A percentile compares a stretch with the other conserved stretches of the same genome.
phyloP scores from a whole-genome alignment of 2,888 invertebrate species.

The Stenurella melanura region DNA sequence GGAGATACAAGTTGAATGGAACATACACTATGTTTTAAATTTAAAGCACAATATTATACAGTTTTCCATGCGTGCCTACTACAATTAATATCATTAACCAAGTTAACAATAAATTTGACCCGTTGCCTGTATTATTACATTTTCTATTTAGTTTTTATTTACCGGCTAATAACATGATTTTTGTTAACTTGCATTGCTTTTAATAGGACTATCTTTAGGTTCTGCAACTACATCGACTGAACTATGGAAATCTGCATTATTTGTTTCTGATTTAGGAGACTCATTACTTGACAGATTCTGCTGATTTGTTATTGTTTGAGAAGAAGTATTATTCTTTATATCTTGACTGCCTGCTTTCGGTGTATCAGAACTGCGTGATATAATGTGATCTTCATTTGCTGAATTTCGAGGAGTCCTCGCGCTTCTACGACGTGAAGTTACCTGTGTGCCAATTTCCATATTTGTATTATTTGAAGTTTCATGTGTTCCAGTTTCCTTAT shows the following conservation, averaged over 20 bases:
- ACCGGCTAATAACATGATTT: neutral
- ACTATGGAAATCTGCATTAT: neutral
- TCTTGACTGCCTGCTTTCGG: too few relatives aligned
- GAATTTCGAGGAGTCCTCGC: too few relatives aligned
- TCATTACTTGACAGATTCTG: neutral
- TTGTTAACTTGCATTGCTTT: neutral
- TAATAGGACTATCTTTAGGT: neutral
- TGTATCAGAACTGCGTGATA: too few relatives aligned
- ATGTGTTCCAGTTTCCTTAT: too few relatives aligned
- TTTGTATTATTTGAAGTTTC: too few relatives aligned
- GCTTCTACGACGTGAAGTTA: too few relatives aligned
- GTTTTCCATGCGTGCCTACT: neutral
- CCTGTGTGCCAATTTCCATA: too few relatives aligned
- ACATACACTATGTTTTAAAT: neutral
- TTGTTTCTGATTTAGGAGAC: neutral
- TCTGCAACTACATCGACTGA: neutral
- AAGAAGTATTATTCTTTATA: neutral
- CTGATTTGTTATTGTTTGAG: neutral
- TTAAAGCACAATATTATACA: neutral
- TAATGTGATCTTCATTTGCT: too few relatives aligned
- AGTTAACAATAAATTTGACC: neutral
- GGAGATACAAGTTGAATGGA: neutral
- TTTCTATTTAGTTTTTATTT: neutral
- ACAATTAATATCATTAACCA: neutral
- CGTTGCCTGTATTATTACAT: neutral